A percentile compares a stretch with the other conserved stretches of the same genome.
These are phyloP conservation scores for Galaxea fascicularis DNA, from an alignment of 92 coral and sea anemone species.

Conservation along the genomic window DNA sequence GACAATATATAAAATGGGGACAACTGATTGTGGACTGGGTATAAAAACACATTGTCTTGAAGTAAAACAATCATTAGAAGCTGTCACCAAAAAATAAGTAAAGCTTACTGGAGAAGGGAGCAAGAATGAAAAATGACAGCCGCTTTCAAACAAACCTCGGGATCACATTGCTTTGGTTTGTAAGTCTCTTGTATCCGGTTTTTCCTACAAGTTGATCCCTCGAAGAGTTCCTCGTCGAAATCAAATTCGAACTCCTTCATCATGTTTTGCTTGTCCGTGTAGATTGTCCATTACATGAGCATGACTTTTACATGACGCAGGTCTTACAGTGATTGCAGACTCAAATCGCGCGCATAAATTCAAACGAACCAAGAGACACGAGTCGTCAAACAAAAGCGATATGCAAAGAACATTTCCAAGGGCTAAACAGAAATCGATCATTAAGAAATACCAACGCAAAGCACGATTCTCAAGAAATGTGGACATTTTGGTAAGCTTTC, in stretches of 20 bases:
- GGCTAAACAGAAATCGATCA: constrained; percentile 82
- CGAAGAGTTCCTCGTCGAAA: constrained; percentile 83
- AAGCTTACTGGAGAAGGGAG: neutral
- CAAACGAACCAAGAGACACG: neutral
- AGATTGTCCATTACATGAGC: neutral
- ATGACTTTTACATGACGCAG: neutral
- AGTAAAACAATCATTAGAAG: too few species aligned
- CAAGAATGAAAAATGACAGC: neutral
- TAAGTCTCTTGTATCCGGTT: constrained; percentile 30
- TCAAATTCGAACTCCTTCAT: constrained; percentile 65
- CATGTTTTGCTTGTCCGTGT: neutral
- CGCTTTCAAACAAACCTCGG: constrained; percentile 47
- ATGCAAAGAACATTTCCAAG: constrained; percentile 96
- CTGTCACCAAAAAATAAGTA: too few species aligned
- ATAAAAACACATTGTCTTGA: too few species aligned
- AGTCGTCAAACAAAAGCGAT: neutral
- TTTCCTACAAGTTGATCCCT: constrained; percentile 25
- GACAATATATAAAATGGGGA: too few species aligned
- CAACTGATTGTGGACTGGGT: too few species aligned
- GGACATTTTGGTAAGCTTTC: constrained; percentile 82
- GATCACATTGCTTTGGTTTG: constrained; percentile 66
- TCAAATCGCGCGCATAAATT: neutral
- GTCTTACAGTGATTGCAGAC: constrained; percentile 29
- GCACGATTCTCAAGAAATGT: constrained; percentile 87
- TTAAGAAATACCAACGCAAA: constrained; percentile 82